Base-by-base conservation (phyloP, 2,888 invertebrate species). In the Rhingia campestris region DNA sequence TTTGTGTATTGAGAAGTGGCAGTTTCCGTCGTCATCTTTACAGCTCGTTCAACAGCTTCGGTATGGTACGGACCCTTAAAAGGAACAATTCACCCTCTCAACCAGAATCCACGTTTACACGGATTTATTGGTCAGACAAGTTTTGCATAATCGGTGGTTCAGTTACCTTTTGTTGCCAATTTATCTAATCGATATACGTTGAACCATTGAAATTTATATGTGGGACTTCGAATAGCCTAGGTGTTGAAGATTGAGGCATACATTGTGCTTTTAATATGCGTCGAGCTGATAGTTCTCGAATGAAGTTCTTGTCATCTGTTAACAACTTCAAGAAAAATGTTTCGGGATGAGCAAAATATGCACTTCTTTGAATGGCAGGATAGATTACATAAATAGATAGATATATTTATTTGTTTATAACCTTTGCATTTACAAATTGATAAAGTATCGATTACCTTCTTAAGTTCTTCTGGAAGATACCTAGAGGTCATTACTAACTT, bases 161-260 rank as follows among this genome's bases (percentile, higher is more conserved):
- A 51, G 51, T 22, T n/a, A 49, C 5, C 9, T 14, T 14, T 12
- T 22, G 22, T 9, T 49, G 14, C 49, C 49, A 49, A 49, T 49
- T 49, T 22, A 49, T 49, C 22, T 32, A 51, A 51, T 51, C 51
- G 32, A 51, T 51, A 32, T 51, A 51, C 32, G 51, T 51, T 51
- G 12, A 33, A 9, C n/a, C 32, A 51, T 51, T 33, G 10, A 51
- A 51, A 10, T 51, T 51, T 14, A 51, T 51, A 51, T 9, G 51
- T 9, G 32, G 32, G 7, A 51, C 51, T 51, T 51, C 32, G 10
- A 51, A 51, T 10, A 32, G 30, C 2, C 3, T 32, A 6, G 51
- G 51, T 32, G 3, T 4, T 10, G 32, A 51, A 32, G 5, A 32
- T 6, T 5, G 10, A 51, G 32, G 51, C 51, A 51, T 51, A 51